Percentiles rank a stretch among this genome's conserved stretches.
These are phyloP conservation scores for Python bivittatus DNA, from an alignment of 2,113 vertebrate genomes.

Conservation along the genomic window DNA sequence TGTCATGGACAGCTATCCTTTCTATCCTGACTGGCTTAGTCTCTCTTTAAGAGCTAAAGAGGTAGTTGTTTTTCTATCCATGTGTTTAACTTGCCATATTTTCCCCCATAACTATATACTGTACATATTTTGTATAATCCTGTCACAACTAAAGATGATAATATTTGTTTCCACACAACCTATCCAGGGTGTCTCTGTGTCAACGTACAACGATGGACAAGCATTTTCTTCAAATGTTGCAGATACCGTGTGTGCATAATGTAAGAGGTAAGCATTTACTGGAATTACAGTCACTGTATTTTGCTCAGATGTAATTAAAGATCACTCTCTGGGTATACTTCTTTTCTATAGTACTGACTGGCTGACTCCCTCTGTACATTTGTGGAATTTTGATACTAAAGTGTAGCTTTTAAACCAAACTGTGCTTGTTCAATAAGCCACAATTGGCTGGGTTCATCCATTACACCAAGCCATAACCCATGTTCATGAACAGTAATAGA, in stretches of 20 bases:
- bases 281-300: not conserved
- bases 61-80: not conserved
- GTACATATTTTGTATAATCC: not conserved
- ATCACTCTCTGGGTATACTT: not conserved
- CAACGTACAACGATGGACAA: not conserved
- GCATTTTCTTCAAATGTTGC: not conserved
- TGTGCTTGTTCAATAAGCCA: not conserved
- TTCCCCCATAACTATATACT: not conserved
- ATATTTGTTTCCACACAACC: not conserved
- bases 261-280: not conserved
- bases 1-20: constrained; percentile 26
- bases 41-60: constrained; percentile 42
- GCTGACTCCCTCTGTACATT: not conserved
- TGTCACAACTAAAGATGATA: not conserved
- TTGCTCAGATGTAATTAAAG: not conserved
- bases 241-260: not conserved
- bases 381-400: not conserved
- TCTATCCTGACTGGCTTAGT: constrained; percentile 16
- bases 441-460: not conserved
- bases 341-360: not conserved
- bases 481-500: not conserved
- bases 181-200: not conserved
- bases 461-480: not conserved
- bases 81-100: constrained; percentile 5
- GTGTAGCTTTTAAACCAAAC: not conserved